Percentiles rank a stretch among this genome's conserved stretches.
phyloP scores from a whole-genome alignment of 2,888 invertebrate species.

The Hoplodrina ambigua region DNA sequence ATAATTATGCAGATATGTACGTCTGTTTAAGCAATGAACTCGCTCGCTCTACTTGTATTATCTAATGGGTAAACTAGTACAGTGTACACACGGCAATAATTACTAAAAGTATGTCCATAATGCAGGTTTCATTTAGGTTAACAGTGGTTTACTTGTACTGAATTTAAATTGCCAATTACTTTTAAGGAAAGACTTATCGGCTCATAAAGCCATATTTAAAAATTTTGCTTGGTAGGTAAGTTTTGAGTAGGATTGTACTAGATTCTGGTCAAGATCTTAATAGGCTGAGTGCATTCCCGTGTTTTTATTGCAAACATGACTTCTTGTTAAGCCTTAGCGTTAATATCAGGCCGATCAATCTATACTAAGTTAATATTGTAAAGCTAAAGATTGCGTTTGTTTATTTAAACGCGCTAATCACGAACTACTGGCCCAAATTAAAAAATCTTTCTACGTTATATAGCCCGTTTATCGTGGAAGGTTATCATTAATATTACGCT shows the following conservation, averaged over 20 bases:
- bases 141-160: slow-evolving; percentile 1
- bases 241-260: no score
- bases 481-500: no score
- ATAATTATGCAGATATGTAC: slow-evolving; percentile 25
- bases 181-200: background rate
- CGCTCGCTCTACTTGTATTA: slow-evolving; percentile 53
- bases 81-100: slow-evolving; percentile 39
- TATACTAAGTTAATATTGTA: no score
- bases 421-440: no score
- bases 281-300: background rate
- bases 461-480: no score
- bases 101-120: slow-evolving; percentile 23
- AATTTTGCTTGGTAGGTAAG: no score
- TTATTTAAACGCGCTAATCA: no score
- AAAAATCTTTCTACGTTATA: no score
- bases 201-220: no score
- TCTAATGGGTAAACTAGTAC: slow-evolving; percentile 51
- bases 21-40: slow-evolving; percentile 50
- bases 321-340: background rate
- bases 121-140: slow-evolving; percentile 4
- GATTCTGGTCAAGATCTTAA: background rate
- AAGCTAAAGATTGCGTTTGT: no score
- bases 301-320: background rate
- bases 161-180: background rate
- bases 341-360: no score